phyloP scores from a whole-genome alignment of 2,113 vertebrate species.

The Alexandromys fortis region DNA sequence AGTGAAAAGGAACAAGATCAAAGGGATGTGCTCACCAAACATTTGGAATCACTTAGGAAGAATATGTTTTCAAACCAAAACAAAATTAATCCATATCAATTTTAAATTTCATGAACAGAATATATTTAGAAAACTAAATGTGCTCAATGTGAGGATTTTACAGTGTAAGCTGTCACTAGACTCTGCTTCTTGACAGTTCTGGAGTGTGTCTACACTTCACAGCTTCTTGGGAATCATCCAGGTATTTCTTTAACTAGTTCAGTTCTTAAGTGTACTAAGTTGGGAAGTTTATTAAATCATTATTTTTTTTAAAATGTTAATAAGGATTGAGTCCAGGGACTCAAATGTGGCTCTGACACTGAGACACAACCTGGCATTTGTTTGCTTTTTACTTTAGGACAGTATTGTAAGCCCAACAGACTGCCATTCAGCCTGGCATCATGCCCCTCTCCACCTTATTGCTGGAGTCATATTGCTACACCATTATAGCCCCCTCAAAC shows the following conservation, averaged over 20 bases:
- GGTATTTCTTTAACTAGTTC: neutral
- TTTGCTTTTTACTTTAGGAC: neutral
- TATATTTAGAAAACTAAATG: constrained; percentile 28
- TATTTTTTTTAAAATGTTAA: neutral
- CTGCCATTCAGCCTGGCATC: neutral
- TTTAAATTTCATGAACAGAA: neutral
- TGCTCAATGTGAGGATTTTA: neutral
- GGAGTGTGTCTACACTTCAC: constrained; percentile 23
- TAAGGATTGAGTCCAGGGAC: neutral
- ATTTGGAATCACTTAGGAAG: neutral
- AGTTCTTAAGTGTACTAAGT: constrained; percentile 1
- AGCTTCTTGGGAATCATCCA: constrained; percentile 19
- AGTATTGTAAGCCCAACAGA: neutral
- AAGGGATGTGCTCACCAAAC: neutral
- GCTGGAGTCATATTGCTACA: neutral
- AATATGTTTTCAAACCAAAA: constrained; percentile 2
- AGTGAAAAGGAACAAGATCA: neutral
- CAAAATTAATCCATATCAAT: neutral
- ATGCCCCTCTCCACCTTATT: neutral
- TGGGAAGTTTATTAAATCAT: constrained; percentile 2
- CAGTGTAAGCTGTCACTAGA: neutral
- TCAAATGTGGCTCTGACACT: neutral
- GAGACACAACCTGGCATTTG: neutral
- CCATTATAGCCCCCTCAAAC: neutral
- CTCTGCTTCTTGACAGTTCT: constrained; percentile 14